Evolutionary conservation across 1,140 invertebrate genomes (phyloP).

Genomic region (Drosophila pruinosa): DNA sequence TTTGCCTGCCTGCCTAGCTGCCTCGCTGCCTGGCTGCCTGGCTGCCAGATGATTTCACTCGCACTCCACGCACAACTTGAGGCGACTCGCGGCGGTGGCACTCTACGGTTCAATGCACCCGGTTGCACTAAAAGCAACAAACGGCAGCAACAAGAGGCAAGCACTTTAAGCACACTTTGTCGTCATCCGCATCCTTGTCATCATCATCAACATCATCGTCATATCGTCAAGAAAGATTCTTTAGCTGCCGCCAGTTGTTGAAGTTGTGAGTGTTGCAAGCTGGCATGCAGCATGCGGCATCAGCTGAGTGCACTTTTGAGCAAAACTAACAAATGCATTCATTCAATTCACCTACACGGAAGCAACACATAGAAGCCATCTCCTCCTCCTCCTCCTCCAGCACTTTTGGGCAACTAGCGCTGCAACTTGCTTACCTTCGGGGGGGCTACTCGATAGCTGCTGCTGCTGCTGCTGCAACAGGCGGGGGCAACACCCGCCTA

Average conservation of each 20-base stretch:
- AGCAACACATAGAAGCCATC: neutral
- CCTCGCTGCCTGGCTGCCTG: slow-evolving; percentile 44
- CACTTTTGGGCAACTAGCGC: slow-evolving; percentile 38
- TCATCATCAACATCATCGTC: slow-evolving; percentile 1
- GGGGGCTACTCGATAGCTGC: too few relatives aligned
- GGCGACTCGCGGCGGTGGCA: neutral
- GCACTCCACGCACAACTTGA: neutral
- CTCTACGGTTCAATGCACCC: slow-evolving; percentile 45
- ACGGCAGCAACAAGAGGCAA: slow-evolving; percentile 7
- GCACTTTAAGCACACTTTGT: slow-evolving; percentile 45
- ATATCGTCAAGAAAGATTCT: slow-evolving; percentile 35
- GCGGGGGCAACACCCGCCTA: slow-evolving; percentile 51
- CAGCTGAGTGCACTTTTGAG: slow-evolving; percentile 27
- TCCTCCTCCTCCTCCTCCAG: neutral
- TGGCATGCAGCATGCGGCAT: neutral
- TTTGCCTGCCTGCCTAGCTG: slow-evolving; percentile 41
- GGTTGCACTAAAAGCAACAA: slow-evolving; percentile 30
- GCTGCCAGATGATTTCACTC: slow-evolving; percentile 38
- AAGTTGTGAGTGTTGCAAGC: slow-evolving; percentile 28
- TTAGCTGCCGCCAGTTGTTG: slow-evolving; percentile 17
- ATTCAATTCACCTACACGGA: slow-evolving; percentile 21
- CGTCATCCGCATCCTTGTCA: slow-evolving; percentile 46
- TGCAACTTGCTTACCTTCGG: slow-evolving; percentile 63
- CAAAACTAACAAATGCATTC: slow-evolving; percentile 27
- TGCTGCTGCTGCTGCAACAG: slow-evolving; percentile 5